Evolutionary conservation across 2,888 invertebrate genomes (phyloP).

Genomic region (Eupithecia pulchellata): DNA sequence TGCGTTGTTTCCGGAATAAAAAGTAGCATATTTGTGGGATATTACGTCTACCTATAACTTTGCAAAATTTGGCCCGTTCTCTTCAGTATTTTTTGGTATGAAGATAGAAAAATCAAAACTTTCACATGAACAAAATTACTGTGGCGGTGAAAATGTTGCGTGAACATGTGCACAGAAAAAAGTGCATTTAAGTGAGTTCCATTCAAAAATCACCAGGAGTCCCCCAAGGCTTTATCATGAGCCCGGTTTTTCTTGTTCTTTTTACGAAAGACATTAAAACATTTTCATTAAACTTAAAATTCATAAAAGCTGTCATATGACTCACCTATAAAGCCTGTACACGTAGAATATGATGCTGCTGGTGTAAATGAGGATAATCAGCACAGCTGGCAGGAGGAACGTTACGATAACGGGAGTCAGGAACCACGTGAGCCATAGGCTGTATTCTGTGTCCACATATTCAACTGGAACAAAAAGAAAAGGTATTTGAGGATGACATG

Average conservation of each 20-base stretch:
- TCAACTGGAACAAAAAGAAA: slow-evolving; percentile 85
- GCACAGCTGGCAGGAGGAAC: slow-evolving; percentile 93
- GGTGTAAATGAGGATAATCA: slow-evolving; percentile 92
- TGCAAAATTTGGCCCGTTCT: neutral
- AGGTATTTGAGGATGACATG: neutral
- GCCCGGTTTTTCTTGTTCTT: neutral
- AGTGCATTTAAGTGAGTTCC: neutral
- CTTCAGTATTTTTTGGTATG: neutral
- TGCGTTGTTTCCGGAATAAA: neutral
- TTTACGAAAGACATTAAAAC: neutral
- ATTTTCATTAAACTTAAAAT: neutral
- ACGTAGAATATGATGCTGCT: slow-evolving; percentile 94
- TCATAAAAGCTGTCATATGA: neutral
- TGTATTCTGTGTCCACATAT: slow-evolving; percentile 93
- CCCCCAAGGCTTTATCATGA: neutral
- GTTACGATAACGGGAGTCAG: slow-evolving; percentile 93
- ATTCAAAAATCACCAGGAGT: neutral
- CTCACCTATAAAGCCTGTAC: slow-evolving; percentile 93
- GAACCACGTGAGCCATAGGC: slow-evolving; percentile 93
- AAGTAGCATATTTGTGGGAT: neutral
- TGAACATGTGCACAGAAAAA: neutral
- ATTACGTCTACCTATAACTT: neutral
- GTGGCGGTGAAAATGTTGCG: neutral
- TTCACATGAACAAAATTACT: neutral
- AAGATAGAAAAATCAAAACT: neutral